These are phyloP conservation scores for Clarias platycephalus DNA, from an alignment of 2,797 vertebrate species.

Conservation along the genomic window DNA sequence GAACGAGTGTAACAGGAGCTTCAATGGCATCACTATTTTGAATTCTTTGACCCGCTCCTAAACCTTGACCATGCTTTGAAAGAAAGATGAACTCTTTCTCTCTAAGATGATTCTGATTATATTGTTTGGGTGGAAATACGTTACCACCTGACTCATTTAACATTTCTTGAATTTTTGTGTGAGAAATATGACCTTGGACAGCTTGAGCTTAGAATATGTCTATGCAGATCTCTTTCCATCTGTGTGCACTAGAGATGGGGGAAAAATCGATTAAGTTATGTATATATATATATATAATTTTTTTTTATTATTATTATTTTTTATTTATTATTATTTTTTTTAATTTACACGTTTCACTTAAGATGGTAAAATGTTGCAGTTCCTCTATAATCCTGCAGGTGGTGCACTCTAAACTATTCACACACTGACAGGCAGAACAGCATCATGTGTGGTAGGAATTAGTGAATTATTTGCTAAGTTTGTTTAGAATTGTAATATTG, in stretches of 20 bases:
- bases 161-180: neutral
- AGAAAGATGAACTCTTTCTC: neutral
- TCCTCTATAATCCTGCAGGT: too few species aligned
- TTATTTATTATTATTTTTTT: too few species aligned
- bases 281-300: too few species aligned
- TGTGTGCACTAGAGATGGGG: neutral
- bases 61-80: slow-evolving; percentile 28
- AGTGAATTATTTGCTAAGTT: too few species aligned
- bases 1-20: slow-evolving; percentile 29
- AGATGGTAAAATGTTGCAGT: too few species aligned
- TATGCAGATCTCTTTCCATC: neutral
- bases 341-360: too few species aligned
- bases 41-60: neutral
- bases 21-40: neutral
- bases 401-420: too few species aligned
- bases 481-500: too few species aligned
- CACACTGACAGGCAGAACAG: too few species aligned
- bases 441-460: too few species aligned
- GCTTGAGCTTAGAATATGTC: neutral
- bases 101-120: neutral
- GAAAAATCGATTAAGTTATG: too few species aligned
- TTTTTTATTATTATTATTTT: too few species aligned
- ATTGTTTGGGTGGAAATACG: neutral
- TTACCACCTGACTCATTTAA: neutral
- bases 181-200: neutral